Evolutionary conservation across 2,888 invertebrate genomes (phyloP), one percentile per base, ranked within the genome.

Genomic region (Conus canariensis): DNA sequence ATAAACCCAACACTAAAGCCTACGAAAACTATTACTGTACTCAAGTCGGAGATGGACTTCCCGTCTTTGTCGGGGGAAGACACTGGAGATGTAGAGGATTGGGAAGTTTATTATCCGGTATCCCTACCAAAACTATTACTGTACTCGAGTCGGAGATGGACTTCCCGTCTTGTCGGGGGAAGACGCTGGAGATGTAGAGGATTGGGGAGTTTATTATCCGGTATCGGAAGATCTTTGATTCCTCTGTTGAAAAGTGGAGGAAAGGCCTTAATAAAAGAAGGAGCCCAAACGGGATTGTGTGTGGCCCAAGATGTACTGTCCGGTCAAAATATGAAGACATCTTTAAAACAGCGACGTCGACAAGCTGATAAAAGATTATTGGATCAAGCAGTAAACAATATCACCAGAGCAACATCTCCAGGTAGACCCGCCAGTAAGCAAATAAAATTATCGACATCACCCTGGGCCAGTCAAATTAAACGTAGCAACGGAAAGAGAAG

Each of bases 161-260:
- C 88, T 88, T n/a, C 80, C 88, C 58, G 80, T 88, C n/a, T 80
- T 88, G 19, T 45, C 30, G 1, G 67, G n/a, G 67, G 88, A 56
- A 58, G 88, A 58, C 56, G 3, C n/a, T 25, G 45, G 45, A 70
- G 67, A 82, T 45, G 64, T n/a, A 58, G 85, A 58, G 67, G 56
- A 19, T 85, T 59, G 88, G 88, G 14, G 80, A 60, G 85, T 67
- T 1, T 67, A 4, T 88, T 85, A 10, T 59, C 56, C 1, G 85
- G 86, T 0, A 22, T 90, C 0, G 85, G 85, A 56, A 19, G 90
- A 8, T 64, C 74, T 56, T 25, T 88, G 8, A 45, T 90, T 8
- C 90, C 77, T 8, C 22, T 88, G 56, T 30, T 87, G 67, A 90
- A 89, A 82, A 77, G 86, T 56, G 86, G 86, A 25, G 90, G 88